A percentile compares a stretch with the other conserved stretches of the same genome.
Conservation (phyloP, 2,888 invertebrate genomes). For the Tinea trinotella region DNA sequence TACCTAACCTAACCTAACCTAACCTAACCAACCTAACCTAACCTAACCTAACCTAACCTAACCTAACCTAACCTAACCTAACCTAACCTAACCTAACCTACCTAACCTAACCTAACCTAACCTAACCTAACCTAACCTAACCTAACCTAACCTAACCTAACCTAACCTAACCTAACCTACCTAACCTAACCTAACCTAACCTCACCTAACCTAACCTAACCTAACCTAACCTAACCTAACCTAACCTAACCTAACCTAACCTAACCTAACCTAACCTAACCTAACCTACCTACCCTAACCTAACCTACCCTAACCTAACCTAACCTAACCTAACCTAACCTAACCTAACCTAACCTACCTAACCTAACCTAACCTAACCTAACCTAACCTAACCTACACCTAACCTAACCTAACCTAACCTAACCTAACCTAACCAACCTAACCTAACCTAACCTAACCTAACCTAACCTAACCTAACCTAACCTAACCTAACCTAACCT, state of each 20-base stretch:
- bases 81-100: conserved; percentile 20
- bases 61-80: conserved; percentile 20
- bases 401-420: no score
- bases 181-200: conserved; percentile 26
- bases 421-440: no score
- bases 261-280: no score
- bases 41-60: conserved; percentile 20
- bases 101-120: conserved; percentile 19
- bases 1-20: no score
- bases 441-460: conserved; percentile 24
- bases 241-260: conserved; percentile 25
- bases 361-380: no score
- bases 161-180: conserved; percentile 24
- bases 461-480: conserved; percentile 21
- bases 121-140: conserved; percentile 23
- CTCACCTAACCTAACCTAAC: conserved; percentile 25
- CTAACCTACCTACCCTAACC: no score
- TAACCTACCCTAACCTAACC: no score
- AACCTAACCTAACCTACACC: no score
- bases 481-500: conserved; percentile 21
- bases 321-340: conserved; percentile 24
- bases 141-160: conserved; percentile 25
- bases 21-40: no score
- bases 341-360: no score
- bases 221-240: conserved; percentile 25